Percentiles rank a stretch among this genome's conserved stretches.
Evolutionary conservation across 2,797 vertebrate species (phyloP).

Genomic region (Pseudomugil gertrudae): DNA sequence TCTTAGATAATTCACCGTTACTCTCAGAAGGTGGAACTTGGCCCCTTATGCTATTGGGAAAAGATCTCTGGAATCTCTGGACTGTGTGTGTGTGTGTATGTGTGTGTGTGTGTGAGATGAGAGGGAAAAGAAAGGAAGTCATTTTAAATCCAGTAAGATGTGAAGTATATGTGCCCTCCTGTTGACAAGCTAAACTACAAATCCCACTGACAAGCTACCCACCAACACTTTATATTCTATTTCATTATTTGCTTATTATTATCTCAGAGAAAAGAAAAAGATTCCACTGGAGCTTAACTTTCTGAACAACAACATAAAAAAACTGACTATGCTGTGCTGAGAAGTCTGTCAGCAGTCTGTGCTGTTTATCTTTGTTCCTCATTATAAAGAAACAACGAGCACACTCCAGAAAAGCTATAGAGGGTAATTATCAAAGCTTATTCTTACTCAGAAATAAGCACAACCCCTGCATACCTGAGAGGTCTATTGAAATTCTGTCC

Average conservation of each 20-base stretch:
- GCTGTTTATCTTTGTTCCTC: slow-evolving; percentile 62
- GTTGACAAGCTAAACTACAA: slow-evolving; percentile 35
- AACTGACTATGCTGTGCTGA: slow-evolving; percentile 15
- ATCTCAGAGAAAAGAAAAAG: slow-evolving; percentile 15
- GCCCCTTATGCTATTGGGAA: slow-evolving; percentile 46
- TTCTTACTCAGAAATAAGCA: slow-evolving; percentile 45
- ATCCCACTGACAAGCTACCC: slow-evolving; percentile 46
- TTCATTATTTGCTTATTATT: slow-evolving; percentile 50
- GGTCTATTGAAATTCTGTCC: slow-evolving; percentile 58
- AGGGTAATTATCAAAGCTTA: slow-evolving; percentile 67
- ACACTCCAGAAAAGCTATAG: slow-evolving; percentile 47
- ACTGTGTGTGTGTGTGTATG: slow-evolving; percentile 14
- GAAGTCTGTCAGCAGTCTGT: slow-evolving; percentile 33
- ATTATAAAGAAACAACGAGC: slow-evolving; percentile 55
- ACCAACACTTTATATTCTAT: slow-evolving; percentile 23
- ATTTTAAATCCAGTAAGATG: slow-evolving; percentile 61
- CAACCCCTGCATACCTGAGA: slow-evolving; percentile 44
- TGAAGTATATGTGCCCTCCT: slow-evolving; percentile 42
- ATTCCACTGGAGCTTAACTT: slow-evolving; percentile 32
- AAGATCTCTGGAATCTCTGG: slow-evolving; percentile 41
- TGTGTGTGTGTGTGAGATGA: slow-evolving; percentile 8
- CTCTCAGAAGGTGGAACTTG: slow-evolving; percentile 56
- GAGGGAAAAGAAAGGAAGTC: slow-evolving; percentile 42
- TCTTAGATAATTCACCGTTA: slow-evolving; percentile 64
- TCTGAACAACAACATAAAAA: background rate